Percentiles rank a stretch among this genome's conserved stretches.
These are phyloP conservation scores for Tetanocera ferruginea DNA, from an alignment of 2,888 invertebrate genomes.

Conservation along the genomic window DNA sequence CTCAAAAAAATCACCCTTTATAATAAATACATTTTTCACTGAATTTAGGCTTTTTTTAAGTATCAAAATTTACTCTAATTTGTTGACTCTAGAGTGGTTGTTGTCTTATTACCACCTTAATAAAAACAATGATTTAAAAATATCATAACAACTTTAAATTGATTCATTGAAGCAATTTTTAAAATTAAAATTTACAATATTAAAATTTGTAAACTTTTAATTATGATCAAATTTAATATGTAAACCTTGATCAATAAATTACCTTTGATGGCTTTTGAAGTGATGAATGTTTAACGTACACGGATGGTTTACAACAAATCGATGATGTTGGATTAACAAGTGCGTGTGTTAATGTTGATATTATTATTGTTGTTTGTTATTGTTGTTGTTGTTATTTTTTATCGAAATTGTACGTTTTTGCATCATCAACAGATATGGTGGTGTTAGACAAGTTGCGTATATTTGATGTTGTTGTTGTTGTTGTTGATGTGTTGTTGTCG, in stretches of 20 bases:
- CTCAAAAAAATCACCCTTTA: too few relatives aligned
- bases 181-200: background rate
- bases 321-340: constrained; percentile 32
- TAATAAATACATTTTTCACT: too few relatives aligned
- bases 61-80: too few relatives aligned
- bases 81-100: too few relatives aligned
- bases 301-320: constrained; percentile 36
- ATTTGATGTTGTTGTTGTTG: background rate
- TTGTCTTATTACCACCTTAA: too few relatives aligned
- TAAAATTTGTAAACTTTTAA: background rate
- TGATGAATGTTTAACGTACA: constrained; percentile 27
- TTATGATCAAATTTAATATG: background rate
- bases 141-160: too few relatives aligned
- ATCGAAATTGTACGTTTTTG: constrained; percentile 23
- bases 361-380: constrained; percentile 30
- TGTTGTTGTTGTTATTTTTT: constrained; percentile 31
- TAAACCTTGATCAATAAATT: constrained; percentile 37
- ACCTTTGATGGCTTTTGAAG: constrained; percentile 63
- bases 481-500: constrained; percentile 5
- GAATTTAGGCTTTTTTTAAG: too few relatives aligned
- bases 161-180: too few relatives aligned
- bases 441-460: background rate
- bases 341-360: constrained; percentile 8
- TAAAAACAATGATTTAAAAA: too few relatives aligned
- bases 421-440: background rate